A percentile compares a stretch with the other conserved stretches of the same genome.
These are phyloP conservation scores for Coleophora deauratella DNA, from an alignment of 2,888 invertebrate genomes.

Conservation along the genomic window DNA sequence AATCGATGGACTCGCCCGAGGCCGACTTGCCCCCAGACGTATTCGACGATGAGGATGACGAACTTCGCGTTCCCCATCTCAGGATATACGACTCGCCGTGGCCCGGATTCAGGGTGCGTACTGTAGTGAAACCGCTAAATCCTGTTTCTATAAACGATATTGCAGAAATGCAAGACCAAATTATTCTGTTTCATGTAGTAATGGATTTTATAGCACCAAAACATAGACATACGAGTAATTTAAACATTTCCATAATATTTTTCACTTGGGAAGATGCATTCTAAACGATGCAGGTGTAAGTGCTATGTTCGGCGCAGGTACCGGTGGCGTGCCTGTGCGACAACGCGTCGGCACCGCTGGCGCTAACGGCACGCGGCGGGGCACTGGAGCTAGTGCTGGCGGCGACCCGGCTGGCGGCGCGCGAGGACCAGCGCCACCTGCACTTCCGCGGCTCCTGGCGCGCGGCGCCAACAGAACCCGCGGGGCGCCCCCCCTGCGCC, in stretches of 20 bases:
- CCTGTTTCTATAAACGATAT: no score
- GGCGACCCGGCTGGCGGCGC: slow-evolving; percentile 81
- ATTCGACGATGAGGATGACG: slow-evolving; percentile 42
- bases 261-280: no score
- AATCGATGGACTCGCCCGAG: slow-evolving; percentile 13
- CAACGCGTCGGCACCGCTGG: slow-evolving; percentile 68
- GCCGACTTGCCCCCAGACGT: slow-evolving; percentile 7
- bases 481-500: slow-evolving; percentile 25
- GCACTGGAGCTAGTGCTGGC: slow-evolving; percentile 85
- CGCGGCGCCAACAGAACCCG: slow-evolving; percentile 10
- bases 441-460: slow-evolving; percentile 81
- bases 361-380: slow-evolving; percentile 33
- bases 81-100: slow-evolving; percentile 81
- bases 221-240: no score
- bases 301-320: slow-evolving; percentile 37
- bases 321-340: slow-evolving; percentile 87
- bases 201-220: no score
- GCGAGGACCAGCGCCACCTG: slow-evolving; percentile 87
- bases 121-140: neutral
- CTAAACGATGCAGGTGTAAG: no score
- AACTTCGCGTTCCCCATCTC: slow-evolving; percentile 68
- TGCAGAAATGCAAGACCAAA: no score
- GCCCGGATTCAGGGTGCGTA: slow-evolving; percentile 75
- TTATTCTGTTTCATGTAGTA: no score
- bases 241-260: no score